Base-by-base conservation (phyloP, 2,797 vertebrate genomes). In the Chanos chanos region DNA sequence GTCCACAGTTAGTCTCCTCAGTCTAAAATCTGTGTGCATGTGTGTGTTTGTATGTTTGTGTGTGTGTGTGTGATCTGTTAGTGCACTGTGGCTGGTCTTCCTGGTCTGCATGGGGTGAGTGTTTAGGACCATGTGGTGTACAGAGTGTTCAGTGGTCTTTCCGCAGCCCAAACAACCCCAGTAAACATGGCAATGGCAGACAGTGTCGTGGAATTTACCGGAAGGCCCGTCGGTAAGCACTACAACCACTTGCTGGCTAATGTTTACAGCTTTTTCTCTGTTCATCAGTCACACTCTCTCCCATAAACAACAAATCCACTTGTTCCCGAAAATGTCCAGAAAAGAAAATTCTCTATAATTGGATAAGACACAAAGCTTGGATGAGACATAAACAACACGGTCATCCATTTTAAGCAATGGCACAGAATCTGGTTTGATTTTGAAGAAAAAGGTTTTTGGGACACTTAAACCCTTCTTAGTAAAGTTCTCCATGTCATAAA, bases 81-180 rank as follows among this genome's bases (percentile, higher is more conserved):
- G 94, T 94, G 67, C 84, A 94, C 72, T 97, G 95, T 19, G 90
- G 91, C 27, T 98, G 94, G 94, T 95, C 94, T 0, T 64, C 90
- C 0, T 98, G 95, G 95, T 94, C 94, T 0, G 80, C 87, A 0
- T 98, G 94, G 94, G 93, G 93, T 0, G 86, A 93, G 25, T 97
- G 94, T 73, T 76, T 94, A 70, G 94, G 93, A 0, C 87, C 92
- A 0, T 95, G 94, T 18, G 90, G 92, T 0, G 86, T 92, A 34
- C 90, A 92, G 77, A 94, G 94, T 37, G 84, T 98, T 27, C 94
- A 96, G 83, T 97, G 95, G 95, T 92, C 94, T 0, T 97, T 98
- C 71, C 89, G 92, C 33, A 96, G 94, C 72, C 94, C 94, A n/a
- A 92, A 89, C 72, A 94, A 92, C 72, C 93, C 94, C 8, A 73